Evolutionary conservation across 2,113 vertebrate genomes (phyloP), one percentile per base, ranked within the genome.

Genomic region (Sigmodon hispidus): DNA sequence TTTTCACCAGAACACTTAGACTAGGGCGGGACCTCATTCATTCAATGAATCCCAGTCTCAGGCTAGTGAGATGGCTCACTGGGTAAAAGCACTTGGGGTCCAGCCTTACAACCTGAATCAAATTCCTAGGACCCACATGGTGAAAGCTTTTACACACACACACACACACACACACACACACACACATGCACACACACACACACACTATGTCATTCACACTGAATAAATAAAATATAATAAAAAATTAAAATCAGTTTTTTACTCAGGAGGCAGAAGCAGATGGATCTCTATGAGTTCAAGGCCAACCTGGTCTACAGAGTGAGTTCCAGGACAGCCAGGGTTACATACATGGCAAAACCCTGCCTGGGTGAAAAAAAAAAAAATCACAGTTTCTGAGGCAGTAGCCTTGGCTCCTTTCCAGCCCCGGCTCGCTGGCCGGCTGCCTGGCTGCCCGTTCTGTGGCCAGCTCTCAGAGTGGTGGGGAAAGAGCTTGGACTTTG

Each of bases 401-500:
- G 8, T 50, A 31, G 45, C 45, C 69, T 72, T 0, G 7, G 80
- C 72, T 84, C 67, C 65, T 75, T 52, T 84, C 79, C 2, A 5
- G 8, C 29, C 72, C 43, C 31, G 43, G 81, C 61, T 69, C 34
- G 22, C n/a, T 36, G n/a, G 77, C 87, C 50, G 48, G 29, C 57
- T 36, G n/a, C 83, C 87, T 57, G 48, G 29, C 57, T 94, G 50
- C 10, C 83, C 90, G 81, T 65, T 94, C 10, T 2, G 2, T 19
- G 11, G 36, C 89, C 83, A 69, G 83, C 24, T 57, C 90, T 93
- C 93, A 91, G 91, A 93, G 59, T 77, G 83, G 73, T 11, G 1
- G 84, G 45, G 45, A 75, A 88, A 94, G 73, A 92, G 72, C 77
- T 72, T 97, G 97, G 97, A 97, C 97, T 97, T 97, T 97, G 97